Base-by-base conservation (phyloP, 2,797 vertebrate species). In the Sciaenops ocellatus region DNA sequence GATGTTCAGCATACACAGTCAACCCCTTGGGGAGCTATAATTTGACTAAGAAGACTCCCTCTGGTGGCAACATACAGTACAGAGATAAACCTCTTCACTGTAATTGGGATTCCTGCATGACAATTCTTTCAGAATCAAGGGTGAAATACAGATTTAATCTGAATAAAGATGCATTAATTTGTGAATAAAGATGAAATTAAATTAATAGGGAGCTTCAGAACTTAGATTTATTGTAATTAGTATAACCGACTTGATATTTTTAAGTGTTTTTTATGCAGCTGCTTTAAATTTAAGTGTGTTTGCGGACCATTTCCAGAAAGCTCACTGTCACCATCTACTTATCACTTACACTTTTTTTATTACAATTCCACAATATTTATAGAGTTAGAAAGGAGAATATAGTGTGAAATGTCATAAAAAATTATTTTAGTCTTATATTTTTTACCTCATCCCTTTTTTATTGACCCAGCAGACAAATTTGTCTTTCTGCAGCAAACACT, bases 31-130 rank as follows among this genome's bases (percentile, higher is more conserved):
- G 82, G 84, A 82, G 68, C 41, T 38, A 5, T 78, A 66, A n/a
- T 72, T n/a, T 66, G 82, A 76, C 82, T 64, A 12, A 60, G 62
- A 84, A 86, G 83, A 90, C 94, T 90, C 95, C 95, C 94, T 88
- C 95, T 95, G 89, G 92, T 95, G 95, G 95, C 85, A 69, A 83
- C 30, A 55, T 10, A 5, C 11, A 44, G 42, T n/a, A 10, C 42
- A 56, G 34, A 66, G 38, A 75, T 13, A 24, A 42, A 61, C 3
- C 42, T 73, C 20, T 15, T 12, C n/a, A 56, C 15, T 12, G 8
- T 1, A 3, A 7, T 6, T 34, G 30, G 44, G n/a, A 9, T 11
- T 48, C n/a, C 16, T 16, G 13, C 28, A 54, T 34, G 15, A 4
- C 24, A n/a, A 5, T 24, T 2, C 42, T 22, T 47, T 30, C 18